Percentiles rank a stretch among this genome's conserved stretches.
Evolutionary conservation across 2,888 invertebrate species (phyloP).

Genomic region (Monoplex corrugatus): DNA sequence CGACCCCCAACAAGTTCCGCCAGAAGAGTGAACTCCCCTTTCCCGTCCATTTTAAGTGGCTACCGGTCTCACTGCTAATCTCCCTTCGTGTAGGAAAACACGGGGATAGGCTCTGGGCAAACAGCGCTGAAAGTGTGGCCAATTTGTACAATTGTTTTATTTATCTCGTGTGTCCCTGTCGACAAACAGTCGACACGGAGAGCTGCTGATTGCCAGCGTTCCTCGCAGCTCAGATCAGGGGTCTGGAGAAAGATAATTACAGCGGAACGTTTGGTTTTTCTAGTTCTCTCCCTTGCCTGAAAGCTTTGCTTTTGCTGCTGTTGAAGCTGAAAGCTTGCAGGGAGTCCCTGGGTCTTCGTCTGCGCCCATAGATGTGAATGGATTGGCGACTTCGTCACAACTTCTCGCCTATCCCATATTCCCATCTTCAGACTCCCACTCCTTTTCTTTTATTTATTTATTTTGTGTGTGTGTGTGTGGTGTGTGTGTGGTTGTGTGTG

Average conservation of each 20-base stretch:
- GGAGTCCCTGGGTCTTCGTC: too few relatives aligned
- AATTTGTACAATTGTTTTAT: constrained; percentile 37
- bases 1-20: too few relatives aligned
- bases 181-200: constrained; percentile 29
- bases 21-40: background rate
- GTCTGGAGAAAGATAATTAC: too few relatives aligned
- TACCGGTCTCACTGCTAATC: background rate
- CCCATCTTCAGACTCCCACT: too few relatives aligned
- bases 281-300: too few relatives aligned
- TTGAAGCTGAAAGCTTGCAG: background rate
- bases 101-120: constrained; percentile 21
- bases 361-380: too few relatives aligned
- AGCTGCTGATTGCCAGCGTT: background rate
- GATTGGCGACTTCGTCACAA: too few relatives aligned
- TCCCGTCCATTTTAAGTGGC: background rate
- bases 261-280: background rate
- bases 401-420: too few relatives aligned
- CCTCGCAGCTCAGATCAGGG: background rate
- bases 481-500: too few relatives aligned
- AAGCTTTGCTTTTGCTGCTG: too few relatives aligned
- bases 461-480: too few relatives aligned
- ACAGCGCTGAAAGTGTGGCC: constrained; percentile 30
- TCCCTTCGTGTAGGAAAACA: constrained; percentile 35
- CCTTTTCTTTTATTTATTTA: too few relatives aligned
- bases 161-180: constrained; percentile 41